Base-by-base conservation (phyloP, 2,888 invertebrate species). In the Myopa testacea region DNA sequence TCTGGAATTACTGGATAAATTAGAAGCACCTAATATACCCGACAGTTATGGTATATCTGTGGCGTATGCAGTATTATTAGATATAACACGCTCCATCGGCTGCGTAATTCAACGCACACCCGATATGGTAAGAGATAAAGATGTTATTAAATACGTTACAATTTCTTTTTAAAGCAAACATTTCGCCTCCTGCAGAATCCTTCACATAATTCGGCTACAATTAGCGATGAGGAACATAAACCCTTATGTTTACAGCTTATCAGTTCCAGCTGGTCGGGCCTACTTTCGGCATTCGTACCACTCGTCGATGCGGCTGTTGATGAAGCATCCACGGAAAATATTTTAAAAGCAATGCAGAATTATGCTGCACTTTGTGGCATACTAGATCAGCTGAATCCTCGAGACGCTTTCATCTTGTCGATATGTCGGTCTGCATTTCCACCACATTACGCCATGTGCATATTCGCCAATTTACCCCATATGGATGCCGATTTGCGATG, bases 41-140 rank as follows among this genome's bases (percentile, higher is more conserved):
- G 98, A 99, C 81, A 98, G 99, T 0, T 99, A 99, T 90, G 98
- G 98, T 5, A 95, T 99, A 79, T 98, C 98, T 0, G 93, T 99
- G 62, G 97, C 98, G 0, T 98, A 98, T 90, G 95, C 96, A 5
- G 96, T 97, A 87, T 91, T 99, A 65, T 91, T 98, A 87, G 98
- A 98, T 88, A 94, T 97, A 81, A 96, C 98, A 74, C 92, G 96
- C 8, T 97, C 96, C 10, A 93, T 95, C 82, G 94, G 94, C 58
- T 92, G 94, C 84, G 94, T 93, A 38, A 93, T 87, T 79, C 87
- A 87, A 75, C 85, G 87, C 12, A 95, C 80, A 91, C 93, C 85
- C 92, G 93, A 65, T 90, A 78, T 82, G 82, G 84, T 83, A 80
- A 74, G 50, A 26, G 19, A 37, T 34, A 4, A 14, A 4, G 14